Percentiles rank a stretch among this genome's conserved stretches.
Evolutionary conservation across 2,888 invertebrate species (phyloP).

Genomic region (Callimorpha dominula): DNA sequence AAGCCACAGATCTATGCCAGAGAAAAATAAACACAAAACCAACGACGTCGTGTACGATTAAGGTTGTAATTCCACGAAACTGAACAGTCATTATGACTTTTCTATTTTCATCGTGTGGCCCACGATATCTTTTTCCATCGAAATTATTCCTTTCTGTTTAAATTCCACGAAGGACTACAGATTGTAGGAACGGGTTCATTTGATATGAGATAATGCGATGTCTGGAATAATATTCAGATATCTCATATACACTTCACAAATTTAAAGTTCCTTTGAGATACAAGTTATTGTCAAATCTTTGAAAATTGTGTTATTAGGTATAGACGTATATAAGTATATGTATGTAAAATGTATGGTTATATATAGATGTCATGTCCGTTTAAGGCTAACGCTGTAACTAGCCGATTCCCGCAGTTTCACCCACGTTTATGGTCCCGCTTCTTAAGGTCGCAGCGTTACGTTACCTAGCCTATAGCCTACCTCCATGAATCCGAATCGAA

Average conservation of each 20-base stretch:
- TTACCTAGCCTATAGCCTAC: too few relatives aligned
- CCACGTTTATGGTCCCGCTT: too few relatives aligned
- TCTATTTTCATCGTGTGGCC: conserved; percentile 10
- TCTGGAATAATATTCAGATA: conserved; percentile 6
- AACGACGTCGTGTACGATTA: neutral
- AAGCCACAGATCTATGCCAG: neutral
- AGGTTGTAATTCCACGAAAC: conserved; percentile 22
- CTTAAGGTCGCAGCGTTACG: too few relatives aligned
- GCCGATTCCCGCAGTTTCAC: too few relatives aligned
- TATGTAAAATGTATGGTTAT: neutral
- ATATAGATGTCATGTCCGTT: neutral
- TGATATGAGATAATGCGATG: conserved; percentile 10
- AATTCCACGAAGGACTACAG: conserved; percentile 32
- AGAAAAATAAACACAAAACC: conserved; percentile 8
- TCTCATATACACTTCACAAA: neutral
- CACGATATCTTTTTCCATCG: conserved; percentile 10
- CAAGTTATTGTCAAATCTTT: neutral
- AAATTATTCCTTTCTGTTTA: conserved; percentile 9
- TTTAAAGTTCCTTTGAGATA: neutral
- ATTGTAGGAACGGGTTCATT: conserved; percentile 9
- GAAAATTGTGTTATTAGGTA: neutral
- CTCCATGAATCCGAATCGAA: too few relatives aligned
- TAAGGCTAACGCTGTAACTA: neutral
- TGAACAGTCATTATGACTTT: conserved; percentile 13
- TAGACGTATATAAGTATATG: neutral